These are phyloP conservation scores for Leptopilina syphax DNA, from an alignment of 2,888 invertebrate species.

Conservation along the genomic window DNA sequence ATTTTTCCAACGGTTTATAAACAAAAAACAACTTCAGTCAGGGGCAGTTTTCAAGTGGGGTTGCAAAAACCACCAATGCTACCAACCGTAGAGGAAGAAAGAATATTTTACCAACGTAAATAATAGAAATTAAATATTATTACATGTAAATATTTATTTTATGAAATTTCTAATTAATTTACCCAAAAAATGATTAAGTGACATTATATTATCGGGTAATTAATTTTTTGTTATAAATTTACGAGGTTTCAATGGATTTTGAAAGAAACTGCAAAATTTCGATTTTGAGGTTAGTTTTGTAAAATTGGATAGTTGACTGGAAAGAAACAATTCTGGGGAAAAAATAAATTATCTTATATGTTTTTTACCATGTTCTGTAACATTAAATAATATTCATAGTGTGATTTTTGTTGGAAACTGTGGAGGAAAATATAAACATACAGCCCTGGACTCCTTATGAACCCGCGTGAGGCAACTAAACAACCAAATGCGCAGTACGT, in stretches of 20 bases:
- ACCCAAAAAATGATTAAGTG: no score
- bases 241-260: not conserved
- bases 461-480: slow-evolving; percentile 27
- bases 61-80: no score
- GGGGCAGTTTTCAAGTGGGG: no score
- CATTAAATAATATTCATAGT: not conserved
- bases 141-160: no score
- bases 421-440: not conserved
- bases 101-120: no score
- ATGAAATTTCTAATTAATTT: no score
- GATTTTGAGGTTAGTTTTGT: not conserved
- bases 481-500: slow-evolving; percentile 3
- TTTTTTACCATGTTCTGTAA: not conserved
- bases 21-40: no score
- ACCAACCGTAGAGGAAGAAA: no score
- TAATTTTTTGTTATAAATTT: not conserved
- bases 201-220: no score
- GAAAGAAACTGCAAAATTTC: not conserved
- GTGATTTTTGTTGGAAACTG: not conserved
- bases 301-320: not conserved
- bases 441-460: slow-evolving; percentile 18
- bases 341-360: not conserved
- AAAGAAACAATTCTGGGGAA: not conserved
- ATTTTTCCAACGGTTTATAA: no score
- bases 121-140: no score